Conservation (phyloP, 2,888 invertebrate genomes). For the Nephrotoma appendiculata region DNA sequence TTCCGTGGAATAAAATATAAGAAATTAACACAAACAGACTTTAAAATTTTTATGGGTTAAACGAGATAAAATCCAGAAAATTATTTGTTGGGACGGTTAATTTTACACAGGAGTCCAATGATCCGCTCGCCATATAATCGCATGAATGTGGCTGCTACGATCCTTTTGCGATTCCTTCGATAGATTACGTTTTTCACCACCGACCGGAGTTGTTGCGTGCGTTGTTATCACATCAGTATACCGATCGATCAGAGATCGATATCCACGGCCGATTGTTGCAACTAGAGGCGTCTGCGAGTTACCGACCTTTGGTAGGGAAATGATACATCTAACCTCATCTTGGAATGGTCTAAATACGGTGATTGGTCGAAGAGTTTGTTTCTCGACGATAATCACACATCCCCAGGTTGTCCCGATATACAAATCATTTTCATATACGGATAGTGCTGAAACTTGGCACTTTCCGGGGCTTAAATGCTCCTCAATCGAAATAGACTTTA, state of each 20-base stretch:
- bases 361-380: constrained; percentile 63
- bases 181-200: constrained; percentile 11
- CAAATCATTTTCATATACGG: constrained; percentile 48
- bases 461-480: constrained; percentile 66
- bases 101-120: constrained; percentile 38
- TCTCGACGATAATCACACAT: constrained; percentile 80
- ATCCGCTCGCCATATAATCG: constrained; percentile 56
- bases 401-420: constrained; percentile 94
- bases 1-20: background rate
- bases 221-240: constrained; percentile 39
- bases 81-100: background rate
- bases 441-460: constrained; percentile 52
- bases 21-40: background rate
- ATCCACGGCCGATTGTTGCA: constrained; percentile 72
- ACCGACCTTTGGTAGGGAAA: constrained; percentile 25
- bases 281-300: constrained; percentile 38
- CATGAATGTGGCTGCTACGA: constrained; percentile 38
- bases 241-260: constrained; percentile 57
- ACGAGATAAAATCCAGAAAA: background rate
- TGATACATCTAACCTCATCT: constrained; percentile 38
- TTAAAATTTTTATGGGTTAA: background rate
- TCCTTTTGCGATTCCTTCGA: constrained; percentile 10
- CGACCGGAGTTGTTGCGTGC: constrained; percentile 26
- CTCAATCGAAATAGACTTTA: constrained; percentile 82
- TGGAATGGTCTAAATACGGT: constrained; percentile 88